Conservation (phyloP, 2,113 vertebrate genomes). For the Carassius gibelio region DNA sequence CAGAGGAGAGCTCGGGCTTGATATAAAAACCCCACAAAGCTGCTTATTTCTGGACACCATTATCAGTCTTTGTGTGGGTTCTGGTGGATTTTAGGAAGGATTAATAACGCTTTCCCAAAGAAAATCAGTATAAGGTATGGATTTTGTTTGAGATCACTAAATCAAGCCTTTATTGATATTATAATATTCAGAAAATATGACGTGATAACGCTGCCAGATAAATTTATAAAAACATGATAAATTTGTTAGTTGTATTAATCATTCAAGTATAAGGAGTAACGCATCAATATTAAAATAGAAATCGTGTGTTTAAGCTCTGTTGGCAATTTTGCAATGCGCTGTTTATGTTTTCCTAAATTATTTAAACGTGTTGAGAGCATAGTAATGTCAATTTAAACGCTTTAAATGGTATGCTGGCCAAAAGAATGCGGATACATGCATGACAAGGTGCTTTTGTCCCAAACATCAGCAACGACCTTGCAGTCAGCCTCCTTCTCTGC, state of each 20-base stretch:
- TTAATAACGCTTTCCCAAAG: slow-evolving; percentile 47
- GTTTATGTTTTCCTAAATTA: not conserved
- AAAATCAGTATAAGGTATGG: slow-evolving; percentile 52
- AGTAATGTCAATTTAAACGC: not conserved
- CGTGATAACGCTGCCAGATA: not conserved
- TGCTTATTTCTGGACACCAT: slow-evolving; percentile 59
- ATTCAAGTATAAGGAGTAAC: not conserved
- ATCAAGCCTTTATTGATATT: not conserved
- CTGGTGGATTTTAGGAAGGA: slow-evolving; percentile 48
- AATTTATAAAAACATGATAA: not conserved
- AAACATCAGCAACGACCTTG: slow-evolving; percentile 57
- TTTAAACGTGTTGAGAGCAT: not conserved
- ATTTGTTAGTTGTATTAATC: not conserved
- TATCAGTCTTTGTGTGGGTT: slow-evolving; percentile 53
- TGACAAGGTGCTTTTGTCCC: slow-evolving; percentile 15
- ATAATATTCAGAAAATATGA: not conserved
- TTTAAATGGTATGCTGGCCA: not conserved
- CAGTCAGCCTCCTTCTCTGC: slow-evolving; percentile 43
- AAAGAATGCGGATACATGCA: not conserved
- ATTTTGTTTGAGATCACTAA: not conserved
- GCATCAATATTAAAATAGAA: not conserved
- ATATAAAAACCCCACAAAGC: slow-evolving; percentile 74
- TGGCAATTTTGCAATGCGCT: not conserved
- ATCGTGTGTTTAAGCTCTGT: not conserved
- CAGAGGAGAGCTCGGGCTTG: slow-evolving; percentile 47